Evolutionary conservation across 2,888 invertebrate genomes (phyloP).

Genomic region (Drosophila subsilvestris): DNA sequence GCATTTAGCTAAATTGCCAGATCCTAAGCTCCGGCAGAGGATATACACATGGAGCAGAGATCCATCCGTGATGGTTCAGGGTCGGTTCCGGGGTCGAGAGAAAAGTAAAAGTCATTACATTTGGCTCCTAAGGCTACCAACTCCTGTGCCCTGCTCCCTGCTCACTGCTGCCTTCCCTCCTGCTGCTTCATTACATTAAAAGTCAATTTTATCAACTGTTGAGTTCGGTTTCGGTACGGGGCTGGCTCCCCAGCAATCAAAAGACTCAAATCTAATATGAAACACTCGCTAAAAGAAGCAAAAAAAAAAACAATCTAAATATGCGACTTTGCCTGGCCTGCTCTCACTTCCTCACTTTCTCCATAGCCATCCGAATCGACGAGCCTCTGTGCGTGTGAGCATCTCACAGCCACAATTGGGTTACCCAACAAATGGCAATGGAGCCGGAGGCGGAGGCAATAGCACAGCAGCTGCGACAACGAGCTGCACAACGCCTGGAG

Average conservation of each 20-base stretch:
- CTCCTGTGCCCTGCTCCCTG: neutral
- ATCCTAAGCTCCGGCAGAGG: conserved; percentile 5
- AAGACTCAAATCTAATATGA: conserved; percentile 64
- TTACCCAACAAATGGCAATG: conserved; percentile 86
- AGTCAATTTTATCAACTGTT: conserved; percentile 70
- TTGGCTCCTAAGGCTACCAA: conserved; percentile 17
- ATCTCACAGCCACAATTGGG: conserved; percentile 82
- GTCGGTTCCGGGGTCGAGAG: neutral
- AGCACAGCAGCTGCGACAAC: conserved; percentile 56
- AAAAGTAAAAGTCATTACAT: conserved; percentile 35
- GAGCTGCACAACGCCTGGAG: conserved; percentile 78
- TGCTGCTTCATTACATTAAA: conserved; percentile 55
- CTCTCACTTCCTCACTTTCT: neutral
- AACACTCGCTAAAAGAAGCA: conserved; percentile 24
- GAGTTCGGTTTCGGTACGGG: conserved; percentile 28
- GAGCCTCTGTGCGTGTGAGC: conserved; percentile 79
- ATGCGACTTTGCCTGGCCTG: conserved; percentile 16
- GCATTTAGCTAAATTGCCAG: conserved; percentile 38
- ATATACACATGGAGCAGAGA: conserved; percentile 27
- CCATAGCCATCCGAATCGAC: conserved; percentile 79
- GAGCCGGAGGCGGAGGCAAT: conserved; percentile 20
- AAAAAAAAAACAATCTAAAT: conserved; percentile 53
- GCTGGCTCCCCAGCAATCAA: conserved; percentile 47
- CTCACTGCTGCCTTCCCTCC: neutral
- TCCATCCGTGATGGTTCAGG: neutral